Percentiles rank a stretch among this genome's conserved stretches.
Conservation (phyloP, 2,113 vertebrate genomes). For the Mormoops blainvillei region DNA sequence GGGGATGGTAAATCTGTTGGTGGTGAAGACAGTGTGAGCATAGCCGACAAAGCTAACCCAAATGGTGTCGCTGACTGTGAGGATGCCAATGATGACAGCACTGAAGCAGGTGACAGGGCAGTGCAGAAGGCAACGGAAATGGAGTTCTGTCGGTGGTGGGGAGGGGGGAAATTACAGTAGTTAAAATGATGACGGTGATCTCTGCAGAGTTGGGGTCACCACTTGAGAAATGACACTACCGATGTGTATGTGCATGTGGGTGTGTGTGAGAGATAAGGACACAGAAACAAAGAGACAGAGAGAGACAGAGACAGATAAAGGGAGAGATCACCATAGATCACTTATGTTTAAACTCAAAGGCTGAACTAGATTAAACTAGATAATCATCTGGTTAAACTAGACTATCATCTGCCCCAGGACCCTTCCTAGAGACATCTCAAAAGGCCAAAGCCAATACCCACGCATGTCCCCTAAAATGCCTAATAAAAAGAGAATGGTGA, state of each 20-base stretch:
- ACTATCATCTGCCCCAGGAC: not conserved
- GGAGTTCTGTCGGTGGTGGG: not conserved
- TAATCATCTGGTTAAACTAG: no score
- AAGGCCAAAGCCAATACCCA: not conserved
- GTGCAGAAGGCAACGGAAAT: not conserved
- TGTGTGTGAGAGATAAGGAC: not conserved
- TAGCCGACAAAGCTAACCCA: not conserved
- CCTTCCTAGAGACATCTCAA: not conserved
- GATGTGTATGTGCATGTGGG: not conserved
- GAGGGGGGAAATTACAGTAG: not conserved
- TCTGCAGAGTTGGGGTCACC: not conserved
- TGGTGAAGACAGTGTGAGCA: not conserved
- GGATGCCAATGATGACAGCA: not conserved
- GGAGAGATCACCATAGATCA: not conserved
- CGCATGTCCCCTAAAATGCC: not conserved
- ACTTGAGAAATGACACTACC: not conserved
- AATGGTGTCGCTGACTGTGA: not conserved
- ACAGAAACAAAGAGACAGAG: not conserved
- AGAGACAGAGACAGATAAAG: not conserved
- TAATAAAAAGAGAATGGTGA: not conserved
- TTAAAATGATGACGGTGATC: not conserved
- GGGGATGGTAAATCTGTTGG: not conserved
- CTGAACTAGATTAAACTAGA: no score
- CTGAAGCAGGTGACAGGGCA: not conserved
- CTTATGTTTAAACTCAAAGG: not conserved